Percentiles rank a stretch among this genome's conserved stretches.
Conservation (phyloP, 2,113 vertebrate genomes). For the Amazona vittata region DNA sequence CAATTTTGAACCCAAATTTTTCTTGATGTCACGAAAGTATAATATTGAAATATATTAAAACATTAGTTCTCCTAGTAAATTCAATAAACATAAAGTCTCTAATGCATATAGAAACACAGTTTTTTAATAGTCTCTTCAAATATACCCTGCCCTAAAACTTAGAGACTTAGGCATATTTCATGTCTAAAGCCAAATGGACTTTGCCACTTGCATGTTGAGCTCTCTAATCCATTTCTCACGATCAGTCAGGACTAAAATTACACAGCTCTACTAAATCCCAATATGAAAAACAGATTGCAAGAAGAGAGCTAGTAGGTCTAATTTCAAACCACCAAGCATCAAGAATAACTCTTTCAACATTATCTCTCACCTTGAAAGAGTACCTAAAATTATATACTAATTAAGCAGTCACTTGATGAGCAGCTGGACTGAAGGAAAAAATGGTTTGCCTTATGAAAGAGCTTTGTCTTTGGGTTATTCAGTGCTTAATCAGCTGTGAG, state of each 20-base stretch:
- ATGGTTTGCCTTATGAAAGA: not conserved
- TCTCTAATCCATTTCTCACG: not conserved
- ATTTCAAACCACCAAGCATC: not conserved
- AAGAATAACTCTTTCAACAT: not conserved
- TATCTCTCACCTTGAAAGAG: not conserved
- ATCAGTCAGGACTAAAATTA: not conserved
- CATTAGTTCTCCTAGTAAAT: not conserved
- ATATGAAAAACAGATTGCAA: not conserved
- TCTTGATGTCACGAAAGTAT: not conserved
- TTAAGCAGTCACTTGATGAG: not conserved
- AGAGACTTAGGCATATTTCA: not conserved
- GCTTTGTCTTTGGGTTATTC: not conserved
- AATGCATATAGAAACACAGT: not conserved
- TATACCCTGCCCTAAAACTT: not conserved
- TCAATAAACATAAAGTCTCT: not conserved
- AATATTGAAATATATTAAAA: not conserved
- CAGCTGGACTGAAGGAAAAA: not conserved
- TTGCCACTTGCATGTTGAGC: not conserved
- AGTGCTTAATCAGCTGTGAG: not conserved
- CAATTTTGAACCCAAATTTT: not conserved
- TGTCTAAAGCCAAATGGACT: not conserved
- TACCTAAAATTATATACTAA: not conserved
- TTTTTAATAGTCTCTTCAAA: not conserved
- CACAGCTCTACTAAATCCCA: not conserved
- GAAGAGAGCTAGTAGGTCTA: not conserved